Evolutionary conservation across 2,113 vertebrate genomes (phyloP), one percentile per base, ranked within the genome.

Genomic region (Pandion haliaetus): DNA sequence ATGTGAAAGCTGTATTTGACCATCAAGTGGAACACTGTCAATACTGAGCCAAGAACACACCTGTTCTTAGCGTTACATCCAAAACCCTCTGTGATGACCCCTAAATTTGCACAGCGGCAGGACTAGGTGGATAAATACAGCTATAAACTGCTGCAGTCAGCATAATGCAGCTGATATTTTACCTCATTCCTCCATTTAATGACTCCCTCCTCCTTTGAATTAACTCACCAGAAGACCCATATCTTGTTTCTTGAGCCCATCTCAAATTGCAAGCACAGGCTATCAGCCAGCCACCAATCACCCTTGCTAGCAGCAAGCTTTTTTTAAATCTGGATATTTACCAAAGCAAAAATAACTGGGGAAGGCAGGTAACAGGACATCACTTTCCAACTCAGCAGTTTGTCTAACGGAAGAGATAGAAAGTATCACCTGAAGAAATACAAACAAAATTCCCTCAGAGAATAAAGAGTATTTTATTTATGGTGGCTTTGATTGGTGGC

Each of bases 121-220:
- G 42, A 67, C 65, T 31, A 14, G 1, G 31, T 14, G 88, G 29
- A 67, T 34, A 49, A 90, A 92, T 16, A 31, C 36, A 80, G 78
- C 66, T 45, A 40, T 9, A 9, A 36, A 19, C 8, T 73, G 74
- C 87, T 78, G 74, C 0, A 6, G 28, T 73, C 85, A 93, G 82
- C 88, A 26, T 19, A 85, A 67, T 3, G 18, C 44, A 70, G 63
- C 50, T 71, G 90, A 67, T 93, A 94, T 88, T 94, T 93, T 74
- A 92, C 55, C 94, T 93, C 92, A 63, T 67, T 83, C 92, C 88
- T 93, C 94, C 90, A 94, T 95, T 93, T 93, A 94, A 63, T 4
- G 80, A 36, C 72, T 81, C 72, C 78, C 50, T 82, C 73, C 89
- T 91, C 84, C 50, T 52, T 32, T 45, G 61, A 90, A 93, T 94